Conservation (phyloP, 2,797 vertebrate species). For the Dicrostonyx torquatus region DNA sequence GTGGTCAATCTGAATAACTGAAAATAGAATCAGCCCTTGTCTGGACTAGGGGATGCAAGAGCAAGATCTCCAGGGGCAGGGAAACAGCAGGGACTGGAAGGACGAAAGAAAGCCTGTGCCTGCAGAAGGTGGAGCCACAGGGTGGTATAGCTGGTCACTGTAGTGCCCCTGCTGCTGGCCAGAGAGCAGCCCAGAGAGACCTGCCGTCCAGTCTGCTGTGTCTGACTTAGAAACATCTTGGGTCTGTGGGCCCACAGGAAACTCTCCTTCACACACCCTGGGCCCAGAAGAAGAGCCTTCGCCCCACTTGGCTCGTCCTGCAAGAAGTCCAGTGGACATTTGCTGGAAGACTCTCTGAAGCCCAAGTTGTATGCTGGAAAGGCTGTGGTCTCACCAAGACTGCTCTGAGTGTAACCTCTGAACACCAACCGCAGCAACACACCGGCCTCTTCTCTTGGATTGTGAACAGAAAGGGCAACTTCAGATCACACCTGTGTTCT, state of each 20-base stretch:
- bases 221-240: neutral
- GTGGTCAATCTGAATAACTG: neutral
- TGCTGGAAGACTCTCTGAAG: neutral
- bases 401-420: neutral
- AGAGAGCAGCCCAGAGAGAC: neutral
- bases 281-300: rapidly evolving
- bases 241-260: neutral
- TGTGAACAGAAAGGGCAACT: neutral
- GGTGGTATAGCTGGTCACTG: neutral
- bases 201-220: neutral
- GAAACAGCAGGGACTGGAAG: neutral
- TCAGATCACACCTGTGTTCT: neutral
- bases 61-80: neutral
- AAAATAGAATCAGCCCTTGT: neutral
- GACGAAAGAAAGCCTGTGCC: neutral
- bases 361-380: neutral
- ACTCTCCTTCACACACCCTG: neutral
- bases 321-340: neutral
- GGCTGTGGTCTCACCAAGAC: neutral
- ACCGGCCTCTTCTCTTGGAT: neutral
- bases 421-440: neutral
- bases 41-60: neutral
- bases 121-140: neutral
- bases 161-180: neutral
- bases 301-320: neutral